Evolutionary conservation across 1,140 invertebrate genomes (phyloP), one percentile per base, ranked within the genome.

Genomic region (Holotrichia oblita): DNA sequence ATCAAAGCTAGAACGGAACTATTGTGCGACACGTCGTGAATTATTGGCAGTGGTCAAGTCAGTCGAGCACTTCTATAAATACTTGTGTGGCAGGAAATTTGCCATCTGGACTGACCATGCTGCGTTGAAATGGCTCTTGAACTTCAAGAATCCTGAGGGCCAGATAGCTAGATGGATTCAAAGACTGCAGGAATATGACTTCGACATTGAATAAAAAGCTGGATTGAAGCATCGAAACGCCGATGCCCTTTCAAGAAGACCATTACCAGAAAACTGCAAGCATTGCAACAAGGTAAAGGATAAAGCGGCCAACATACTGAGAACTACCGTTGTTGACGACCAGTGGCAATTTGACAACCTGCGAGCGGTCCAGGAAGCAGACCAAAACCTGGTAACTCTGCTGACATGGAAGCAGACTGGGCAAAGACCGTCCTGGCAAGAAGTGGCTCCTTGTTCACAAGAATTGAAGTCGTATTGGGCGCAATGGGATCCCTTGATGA

Each of bases 1-100:
- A 48, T 80, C 0, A 88, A 88, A 81, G 87, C 87, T 2, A 84
- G 78, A 83, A 76, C 76, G 69, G 20, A 83, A 80, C 48, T 83
- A 83, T 59, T 82, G 80, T 59, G 79, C 80, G 10, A 82, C 81
- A 6, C 22, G 78, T 17, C 73, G 74, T 40, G 82, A 82, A 76
- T 64, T 83, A 3, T 40, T 82, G 48, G 78, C 82, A 12, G 76
- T 80, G 4, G 27, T 34, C 27, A 34, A 34, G 27, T 34, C 27
- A 34, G 27, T 34, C 27, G 27, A 34, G 27, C 27, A 34, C 27
- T 34, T 34, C 27, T 34, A 34, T 34, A 34, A 34, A 34, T 34
- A 34, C 27, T 34, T 34, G 4, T 34, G 14, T 82, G 81, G 79
- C 0, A 42, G 78, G 61, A 78, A 76, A 59, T 81, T 82, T 73